Conservation (phyloP, 1,140 invertebrate species). For the Vollenhovia emeryi region DNA sequence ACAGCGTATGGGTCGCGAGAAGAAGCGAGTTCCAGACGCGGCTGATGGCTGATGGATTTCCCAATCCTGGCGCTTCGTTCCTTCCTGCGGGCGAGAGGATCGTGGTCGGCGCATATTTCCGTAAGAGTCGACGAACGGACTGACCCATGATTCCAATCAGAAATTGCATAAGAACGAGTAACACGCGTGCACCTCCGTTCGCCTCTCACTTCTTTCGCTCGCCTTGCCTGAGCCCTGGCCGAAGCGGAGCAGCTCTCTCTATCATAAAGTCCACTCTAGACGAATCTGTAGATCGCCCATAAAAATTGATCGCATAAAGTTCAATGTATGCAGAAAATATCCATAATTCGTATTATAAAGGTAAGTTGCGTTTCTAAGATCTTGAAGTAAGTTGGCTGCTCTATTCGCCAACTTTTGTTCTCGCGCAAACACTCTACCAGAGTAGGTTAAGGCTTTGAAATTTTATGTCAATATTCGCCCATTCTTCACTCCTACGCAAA, state of each 20-base stretch:
- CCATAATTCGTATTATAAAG: not conserved
- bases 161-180: slow-evolving; percentile 63
- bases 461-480: slow-evolving; percentile 8
- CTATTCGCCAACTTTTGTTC: not conserved
- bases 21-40: not conserved
- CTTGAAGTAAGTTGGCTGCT: not conserved
- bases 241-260: slow-evolving; percentile 21
- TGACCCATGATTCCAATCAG: slow-evolving; percentile 67
- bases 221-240: slow-evolving; percentile 22
- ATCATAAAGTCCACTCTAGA: not conserved
- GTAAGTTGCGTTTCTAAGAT: not conserved
- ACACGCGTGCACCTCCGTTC: slow-evolving; percentile 46
- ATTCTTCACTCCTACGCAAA: not conserved
- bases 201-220: slow-evolving; percentile 67
- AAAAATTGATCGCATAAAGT: slow-evolving; percentile 20
- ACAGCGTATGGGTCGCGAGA: not conserved
- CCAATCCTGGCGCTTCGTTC: slow-evolving; percentile 38
- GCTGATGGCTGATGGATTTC: slow-evolving; percentile 19
- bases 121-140: slow-evolving; percentile 57
- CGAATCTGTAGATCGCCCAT: not conserved
- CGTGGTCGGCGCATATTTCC: slow-evolving; percentile 36
- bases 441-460: not conserved
- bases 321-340: not conserved
- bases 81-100: slow-evolving; percentile 59
- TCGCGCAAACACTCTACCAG: not conserved